Evolutionary conservation across 1,140 invertebrate species (phyloP).

Genomic region (Drosophila aff.): DNA sequence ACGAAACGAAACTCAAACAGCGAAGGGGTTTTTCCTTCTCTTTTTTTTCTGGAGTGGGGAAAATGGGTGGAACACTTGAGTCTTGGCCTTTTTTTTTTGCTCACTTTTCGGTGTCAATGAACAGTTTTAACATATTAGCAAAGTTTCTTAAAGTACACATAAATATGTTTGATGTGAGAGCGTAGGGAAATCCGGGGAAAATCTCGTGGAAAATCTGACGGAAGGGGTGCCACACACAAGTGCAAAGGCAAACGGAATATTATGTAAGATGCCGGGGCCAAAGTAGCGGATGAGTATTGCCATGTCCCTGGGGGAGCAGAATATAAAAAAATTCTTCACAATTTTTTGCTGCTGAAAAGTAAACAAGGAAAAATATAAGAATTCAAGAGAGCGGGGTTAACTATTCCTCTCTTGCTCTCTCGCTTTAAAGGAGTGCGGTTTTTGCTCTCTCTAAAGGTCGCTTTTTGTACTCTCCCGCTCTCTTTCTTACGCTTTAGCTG

Average conservation of each 20-base stretch:
- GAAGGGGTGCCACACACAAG: slow-evolving; percentile 18
- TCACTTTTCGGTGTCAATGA: slow-evolving; percentile 83
- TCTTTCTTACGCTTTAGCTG: background rate
- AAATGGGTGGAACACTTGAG: slow-evolving; percentile 18
- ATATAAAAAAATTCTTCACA: background rate
- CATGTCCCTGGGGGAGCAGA: slow-evolving; percentile 6
- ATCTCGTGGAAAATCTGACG: background rate
- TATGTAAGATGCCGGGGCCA: slow-evolving; percentile 34
- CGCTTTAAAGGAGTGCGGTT: background rate
- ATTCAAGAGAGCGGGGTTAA: background rate
- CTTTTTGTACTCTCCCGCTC: background rate
- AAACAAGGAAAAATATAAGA: background rate
- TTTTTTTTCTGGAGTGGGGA: background rate
- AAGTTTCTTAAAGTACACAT: slow-evolving; percentile 82
- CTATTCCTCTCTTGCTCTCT: background rate
- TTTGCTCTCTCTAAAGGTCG: background rate
- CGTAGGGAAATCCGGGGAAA: slow-evolving; percentile 4
- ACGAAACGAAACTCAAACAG: slow-evolving; percentile 66
- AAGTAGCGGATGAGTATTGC: slow-evolving; percentile 33
- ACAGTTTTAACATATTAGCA: slow-evolving; percentile 84
- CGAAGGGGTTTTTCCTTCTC: slow-evolving; percentile 2
- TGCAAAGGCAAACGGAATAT: slow-evolving; percentile 52
- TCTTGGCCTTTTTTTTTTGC: slow-evolving; percentile 72
- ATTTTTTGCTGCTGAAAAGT: background rate
- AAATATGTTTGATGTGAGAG: slow-evolving; percentile 79